Evolutionary conservation across 2,113 vertebrate genomes (phyloP).

Genomic region (Sylvilagus bachmani): DNA sequence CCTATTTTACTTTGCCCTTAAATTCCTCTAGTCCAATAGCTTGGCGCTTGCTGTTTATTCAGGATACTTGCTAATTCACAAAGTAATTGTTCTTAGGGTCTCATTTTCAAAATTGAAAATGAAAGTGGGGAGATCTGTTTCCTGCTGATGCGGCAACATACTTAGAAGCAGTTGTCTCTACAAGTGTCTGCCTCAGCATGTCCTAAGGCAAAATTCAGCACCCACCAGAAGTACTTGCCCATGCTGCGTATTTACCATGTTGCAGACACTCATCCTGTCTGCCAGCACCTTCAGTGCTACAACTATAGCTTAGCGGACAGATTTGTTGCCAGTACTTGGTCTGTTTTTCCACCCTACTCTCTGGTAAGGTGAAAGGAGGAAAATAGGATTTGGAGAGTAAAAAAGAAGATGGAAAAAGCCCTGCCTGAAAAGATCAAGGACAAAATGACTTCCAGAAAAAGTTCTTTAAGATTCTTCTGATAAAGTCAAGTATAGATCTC

Average conservation of each 20-base stretch:
- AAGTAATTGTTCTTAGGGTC: constrained; percentile 77
- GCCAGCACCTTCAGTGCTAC: constrained; percentile 1
- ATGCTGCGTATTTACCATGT: constrained; percentile 52
- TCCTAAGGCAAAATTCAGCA: constrained; percentile 76
- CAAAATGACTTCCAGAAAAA: constrained; percentile 57
- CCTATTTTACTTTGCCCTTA: constrained; percentile 50
- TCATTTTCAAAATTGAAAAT: constrained; percentile 78
- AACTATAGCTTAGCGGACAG: background rate
- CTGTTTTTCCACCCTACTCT: background rate
- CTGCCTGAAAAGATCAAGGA: constrained; percentile 42
- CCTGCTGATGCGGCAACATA: constrained; percentile 83
- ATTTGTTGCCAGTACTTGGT: background rate
- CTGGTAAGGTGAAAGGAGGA: background rate
- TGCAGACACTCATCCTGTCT: constrained; percentile 60
- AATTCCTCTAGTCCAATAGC: constrained; percentile 31
- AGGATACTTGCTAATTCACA: constrained; percentile 75
- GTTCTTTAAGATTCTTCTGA: background rate
- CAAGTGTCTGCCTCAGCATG: constrained; percentile 79
- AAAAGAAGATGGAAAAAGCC: background rate
- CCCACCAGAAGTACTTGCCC: constrained; percentile 63
- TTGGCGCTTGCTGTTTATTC: background rate
- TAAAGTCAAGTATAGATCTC: background rate
- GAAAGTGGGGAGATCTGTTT: constrained; percentile 74
- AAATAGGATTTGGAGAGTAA: background rate
- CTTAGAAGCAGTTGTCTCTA: constrained; percentile 75